Base-by-base conservation (phyloP, 2,888 invertebrate species). In the Orgyia antiqua region DNA sequence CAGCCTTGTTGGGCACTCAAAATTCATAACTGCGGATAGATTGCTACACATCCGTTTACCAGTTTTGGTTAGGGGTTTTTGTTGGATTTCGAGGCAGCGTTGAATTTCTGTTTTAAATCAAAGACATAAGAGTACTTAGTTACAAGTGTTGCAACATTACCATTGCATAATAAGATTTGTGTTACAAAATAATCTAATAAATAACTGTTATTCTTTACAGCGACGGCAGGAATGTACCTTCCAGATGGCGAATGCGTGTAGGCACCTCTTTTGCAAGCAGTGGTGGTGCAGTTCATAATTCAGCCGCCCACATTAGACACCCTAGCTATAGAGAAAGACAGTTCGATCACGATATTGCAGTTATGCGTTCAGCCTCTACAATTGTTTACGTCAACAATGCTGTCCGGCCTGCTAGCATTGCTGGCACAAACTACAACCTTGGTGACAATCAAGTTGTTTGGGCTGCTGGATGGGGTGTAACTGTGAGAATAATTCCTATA, bases 391-490 rank as follows among this genome's bases (percentile, higher is more conserved):
- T 10, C 5, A 20, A 23, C 12, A 23, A 27, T 7, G n/a, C n/a
- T 4, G 31, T 27, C 13, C 27, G 15, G 13, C 17, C 27, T 4
- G 27, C 18, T 4, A 12, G 8, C n/a, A 31, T 26, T 40, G 1
- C 5, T 28, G 64, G 65, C 39, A 51, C 56, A 51, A 18, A 29
- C 11, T 10, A 31, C 25, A 19, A 25, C 15, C 10, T 27, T 27
- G 11, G 7, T 8, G 68, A 68, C 31, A 63, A 68, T 32, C 45
- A 56, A 31, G 40, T 39, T 3, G 65, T 71, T 1, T 67, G 59
- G 62, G 64, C 68, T 21, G 39, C 65, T 17, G 72, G 72, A 38
- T 74, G 72, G 71, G 72, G 73, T 2, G 11, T 34, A 7, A 57
- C 42, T 25, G 68, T 70, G 47, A 61, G 20, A 6, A 6, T 6